Base-by-base conservation (phyloP, 37 sponge, comb jelly and placozoan species). In the Corticium candelabrum region DNA sequence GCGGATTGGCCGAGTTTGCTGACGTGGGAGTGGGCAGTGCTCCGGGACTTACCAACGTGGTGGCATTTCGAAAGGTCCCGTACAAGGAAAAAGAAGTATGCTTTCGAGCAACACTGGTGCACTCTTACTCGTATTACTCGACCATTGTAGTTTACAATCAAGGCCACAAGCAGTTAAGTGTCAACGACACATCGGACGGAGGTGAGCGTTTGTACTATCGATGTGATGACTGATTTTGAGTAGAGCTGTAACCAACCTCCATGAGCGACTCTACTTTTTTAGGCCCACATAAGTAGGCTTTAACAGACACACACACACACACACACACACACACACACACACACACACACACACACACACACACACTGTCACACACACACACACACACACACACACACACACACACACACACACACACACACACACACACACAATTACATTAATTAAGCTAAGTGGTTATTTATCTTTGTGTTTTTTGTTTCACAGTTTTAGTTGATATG, bases 91-190 rank as follows among this genome's bases (percentile, higher is more conserved):
- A 21, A 50, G 62, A 21, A 11, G 62, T 50, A 27, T 50, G 62
- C 62, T 50, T 50, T 50, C 21, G 15, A 27, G 62, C 62, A 11
- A 0, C 40, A 0, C 86, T 89, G 15, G 37, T 1, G 0, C 75
- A 69, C 37, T 83, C 82, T n/a, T 41, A 76, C 37, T 81, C 80
- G 15, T 93, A 93, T 81, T 89, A 89, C 41, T 89, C 90, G 34
- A 85, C 86, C n/a, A 35, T 93, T 0, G 35, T 38, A n/a, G 85
- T 71, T 3, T 32, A 21, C 81, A 93, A 93, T 77, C 84, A 80
- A 21, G 89, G 82, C 0, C 68, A 78, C 34, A 74, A 40, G n/a
- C 57, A 37, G 39, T 57, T 77, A 79, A 75, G 29, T 75, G 69
- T 34, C 33, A 68, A 76, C n/a, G 79, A 78, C 30, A 33, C 79